Evolutionary conservation across 1,140 invertebrate genomes (phyloP), one percentile per base, ranked within the genome.

Genomic region (Tenebrio molitor): DNA sequence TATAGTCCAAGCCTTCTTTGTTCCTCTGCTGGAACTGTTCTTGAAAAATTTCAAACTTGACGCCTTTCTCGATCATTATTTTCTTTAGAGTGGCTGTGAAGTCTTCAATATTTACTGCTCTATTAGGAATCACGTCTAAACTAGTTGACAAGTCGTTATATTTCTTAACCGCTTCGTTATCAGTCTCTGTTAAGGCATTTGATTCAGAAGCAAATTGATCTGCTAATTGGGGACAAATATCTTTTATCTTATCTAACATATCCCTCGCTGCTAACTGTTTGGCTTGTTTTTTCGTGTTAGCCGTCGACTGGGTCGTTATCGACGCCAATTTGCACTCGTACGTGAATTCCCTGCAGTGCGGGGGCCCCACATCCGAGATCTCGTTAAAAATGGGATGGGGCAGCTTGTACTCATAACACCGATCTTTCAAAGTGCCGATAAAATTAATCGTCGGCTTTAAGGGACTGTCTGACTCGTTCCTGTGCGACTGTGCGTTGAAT

Each of bases 341-440:
- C 8, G 89, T 89, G 78, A 92, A 92, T 34, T 88, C 82, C 81
- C 89, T 88, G 15, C 87, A 88, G 81, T 92, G 91, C 5, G 92
- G 88, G 17, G 90, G 89, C n/a, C 92, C 92, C 74, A 90, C 86
- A 76, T 91, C 90, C 2, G 84, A 85, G n/a, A 86, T 81, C 41
- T 87, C 85, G 19, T 87, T 82, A 80, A 92, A 94, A 8, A 83
- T 81, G 3, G 91, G 91, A 3, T 86, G 84, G 10, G 87, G 85
- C 58, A 92, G 85, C 70, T 89, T 86, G 74, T 89, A 88, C 71
- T 89, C 87, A 66, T 86, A 82, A 76, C 92, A 93, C 1, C 92
- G 79, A 33, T 84, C 83, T 78, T 85, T 71, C n/a, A 84, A 79
- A 69, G 39, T 69, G 36, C 75, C 74, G 12, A 81, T 78, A 63